A percentile compares a stretch with the other conserved stretches of the same genome.
phyloP scores from a whole-genome alignment of 2,113 vertebrate species.

The Riparia riparia region DNA sequence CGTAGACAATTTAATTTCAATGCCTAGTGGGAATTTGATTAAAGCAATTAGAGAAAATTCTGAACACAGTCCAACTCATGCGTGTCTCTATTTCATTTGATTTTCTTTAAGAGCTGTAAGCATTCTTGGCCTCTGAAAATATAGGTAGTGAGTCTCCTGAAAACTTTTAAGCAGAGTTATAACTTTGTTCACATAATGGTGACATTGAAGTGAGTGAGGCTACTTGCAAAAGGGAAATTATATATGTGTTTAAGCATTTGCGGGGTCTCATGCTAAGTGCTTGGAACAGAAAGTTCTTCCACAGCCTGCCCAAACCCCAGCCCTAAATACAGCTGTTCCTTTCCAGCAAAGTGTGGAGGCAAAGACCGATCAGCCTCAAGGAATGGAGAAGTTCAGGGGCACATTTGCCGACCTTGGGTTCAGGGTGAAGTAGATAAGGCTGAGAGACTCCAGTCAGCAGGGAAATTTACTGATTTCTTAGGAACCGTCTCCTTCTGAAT shows the following conservation, averaged over 20 bases:
- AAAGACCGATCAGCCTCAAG: neutral
- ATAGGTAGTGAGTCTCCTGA: conserved; percentile 3
- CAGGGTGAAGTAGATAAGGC: neutral
- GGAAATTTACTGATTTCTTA: neutral
- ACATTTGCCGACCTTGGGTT: neutral
- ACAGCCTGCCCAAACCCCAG: neutral
- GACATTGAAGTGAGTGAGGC: conserved; percentile 12
- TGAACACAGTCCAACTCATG: conserved; percentile 48
- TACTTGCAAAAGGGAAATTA: conserved; percentile 42
- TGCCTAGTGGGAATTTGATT: conserved; percentile 65
- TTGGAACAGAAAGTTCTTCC: neutral
- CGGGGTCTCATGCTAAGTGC: neutral
- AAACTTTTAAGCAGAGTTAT: neutral
- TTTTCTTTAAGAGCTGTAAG: conserved; percentile 15
- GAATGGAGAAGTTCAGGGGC: neutral
- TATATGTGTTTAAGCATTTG: neutral
- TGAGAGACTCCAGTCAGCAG: neutral
- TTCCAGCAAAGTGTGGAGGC: neutral
- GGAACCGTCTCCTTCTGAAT: neutral
- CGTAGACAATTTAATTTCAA: conserved; percentile 59
- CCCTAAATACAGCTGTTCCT: neutral
- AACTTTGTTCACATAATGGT: conserved; percentile 21
- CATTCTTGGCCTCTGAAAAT: conserved; percentile 54
- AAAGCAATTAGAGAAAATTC: conserved; percentile 63
- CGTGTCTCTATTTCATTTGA: conserved; percentile 7